A percentile compares a stretch with the other conserved stretches of the same genome.
These are phyloP conservation scores for Grus americana DNA, from an alignment of 2,113 vertebrate species.

Conservation along the genomic window DNA sequence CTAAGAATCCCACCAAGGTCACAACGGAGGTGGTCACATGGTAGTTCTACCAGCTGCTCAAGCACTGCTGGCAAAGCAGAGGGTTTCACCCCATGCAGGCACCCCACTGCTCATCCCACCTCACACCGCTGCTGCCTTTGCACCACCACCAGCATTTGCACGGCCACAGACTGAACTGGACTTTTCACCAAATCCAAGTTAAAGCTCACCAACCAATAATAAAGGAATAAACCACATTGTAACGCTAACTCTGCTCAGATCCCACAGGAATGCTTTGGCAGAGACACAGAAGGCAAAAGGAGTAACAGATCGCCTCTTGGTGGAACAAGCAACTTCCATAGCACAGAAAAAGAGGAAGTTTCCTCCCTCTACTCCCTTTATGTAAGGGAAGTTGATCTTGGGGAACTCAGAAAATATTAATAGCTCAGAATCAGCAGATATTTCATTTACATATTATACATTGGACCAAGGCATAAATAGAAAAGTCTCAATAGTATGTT, in stretches of 20 bases:
- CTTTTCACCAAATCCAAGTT: neutral
- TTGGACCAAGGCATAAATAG: neutral
- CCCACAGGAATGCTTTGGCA: neutral
- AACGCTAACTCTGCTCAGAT: neutral
- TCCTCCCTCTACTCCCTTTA: neutral
- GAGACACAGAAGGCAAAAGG: neutral
- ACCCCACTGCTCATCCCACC: neutral
- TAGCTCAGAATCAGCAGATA: neutral
- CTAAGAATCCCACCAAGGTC: neutral
- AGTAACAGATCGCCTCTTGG: neutral
- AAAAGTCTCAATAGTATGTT: neutral
- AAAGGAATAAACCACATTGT: rapidly evolving
- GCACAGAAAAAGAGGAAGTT: neutral
- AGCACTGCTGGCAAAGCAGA: neutral
- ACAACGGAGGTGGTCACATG: neutral
- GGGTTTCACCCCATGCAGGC: neutral
- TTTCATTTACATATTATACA: neutral
- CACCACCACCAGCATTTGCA: neutral
- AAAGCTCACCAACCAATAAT: neutral
- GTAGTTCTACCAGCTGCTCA: rapidly evolving
- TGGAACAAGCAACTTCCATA: neutral
- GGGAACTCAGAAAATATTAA: neutral
- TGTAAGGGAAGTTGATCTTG: neutral
- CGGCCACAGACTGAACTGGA: neutral
- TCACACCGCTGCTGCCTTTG: neutral